A percentile compares a stretch with the other conserved stretches of the same genome.
These are phyloP conservation scores for Abramis brama DNA, from an alignment of 2,113 vertebrate species.

Conservation along the genomic window DNA sequence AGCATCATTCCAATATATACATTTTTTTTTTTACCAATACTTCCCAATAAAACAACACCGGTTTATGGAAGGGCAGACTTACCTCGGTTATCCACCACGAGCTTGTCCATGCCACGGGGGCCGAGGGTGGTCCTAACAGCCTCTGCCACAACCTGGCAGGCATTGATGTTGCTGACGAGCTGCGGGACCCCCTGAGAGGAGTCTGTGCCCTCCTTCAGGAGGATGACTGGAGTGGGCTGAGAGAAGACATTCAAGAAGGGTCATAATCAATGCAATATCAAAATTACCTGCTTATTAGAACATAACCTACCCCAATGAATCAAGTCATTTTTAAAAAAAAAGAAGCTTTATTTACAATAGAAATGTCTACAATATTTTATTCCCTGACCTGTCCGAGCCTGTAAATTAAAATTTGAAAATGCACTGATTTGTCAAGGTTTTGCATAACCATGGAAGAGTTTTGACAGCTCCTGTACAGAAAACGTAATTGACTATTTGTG, in stretches of 20 bases:
- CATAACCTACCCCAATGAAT: no score
- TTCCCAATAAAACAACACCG: not conserved
- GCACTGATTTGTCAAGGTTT: not conserved
- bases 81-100: slow-evolving; percentile 93
- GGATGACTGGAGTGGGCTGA: slow-evolving; percentile 91
- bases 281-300: no score
- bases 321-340: no score
- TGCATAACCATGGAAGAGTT: not conserved
- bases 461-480: not conserved
- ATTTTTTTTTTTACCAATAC: not conserved
- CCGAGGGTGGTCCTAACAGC: slow-evolving; percentile 95
- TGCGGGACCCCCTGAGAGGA: slow-evolving; percentile 94
- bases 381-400: not conserved
- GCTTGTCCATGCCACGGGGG: slow-evolving; percentile 98
- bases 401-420: not conserved
- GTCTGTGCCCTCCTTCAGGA: slow-evolving; percentile 97
- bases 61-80: slow-evolving; percentile 50
- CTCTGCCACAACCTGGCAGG: slow-evolving; percentile 96
- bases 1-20: not conserved
- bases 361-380: not conserved
- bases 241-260: not conserved
- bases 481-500: not conserved
- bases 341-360: not conserved
- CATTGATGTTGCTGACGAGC: slow-evolving; percentile 96
- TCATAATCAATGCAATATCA: not conserved